phyloP scores from a whole-genome alignment of 2,113 vertebrate species.

The Coracopsis vasa region DNA sequence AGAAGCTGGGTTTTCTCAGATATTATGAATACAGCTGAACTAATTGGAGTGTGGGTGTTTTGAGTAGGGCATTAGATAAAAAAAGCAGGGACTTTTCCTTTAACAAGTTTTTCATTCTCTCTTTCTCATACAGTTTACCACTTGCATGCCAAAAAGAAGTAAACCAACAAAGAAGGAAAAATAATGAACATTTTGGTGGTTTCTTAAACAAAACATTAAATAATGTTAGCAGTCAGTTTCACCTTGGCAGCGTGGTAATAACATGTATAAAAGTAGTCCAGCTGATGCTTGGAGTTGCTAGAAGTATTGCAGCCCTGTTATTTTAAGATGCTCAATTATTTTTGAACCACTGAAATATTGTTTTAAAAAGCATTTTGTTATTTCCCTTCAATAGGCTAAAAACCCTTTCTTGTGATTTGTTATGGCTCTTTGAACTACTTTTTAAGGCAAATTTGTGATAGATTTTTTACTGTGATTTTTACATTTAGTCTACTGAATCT shows the following conservation, averaged over 20 bases:
- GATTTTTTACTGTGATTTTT: slow-evolving; percentile 30
- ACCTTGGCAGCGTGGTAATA: background rate
- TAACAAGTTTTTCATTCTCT: background rate
- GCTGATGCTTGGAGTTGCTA: background rate
- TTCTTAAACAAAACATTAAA: background rate
- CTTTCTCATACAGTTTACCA: background rate
- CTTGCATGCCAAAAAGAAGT: background rate
- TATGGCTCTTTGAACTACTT: slow-evolving; percentile 37
- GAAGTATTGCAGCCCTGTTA: background rate
- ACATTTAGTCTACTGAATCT: slow-evolving; percentile 2
- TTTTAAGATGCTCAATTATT: slow-evolving; percentile 52
- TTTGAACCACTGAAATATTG: background rate
- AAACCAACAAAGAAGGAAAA: background rate
- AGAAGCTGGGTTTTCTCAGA: background rate
- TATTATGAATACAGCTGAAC: background rate
- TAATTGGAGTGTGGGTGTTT: background rate
- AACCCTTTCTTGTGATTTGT: slow-evolving; percentile 32
- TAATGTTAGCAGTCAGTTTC: background rate
- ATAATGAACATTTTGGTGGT: background rate
- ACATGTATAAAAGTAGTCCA: background rate
- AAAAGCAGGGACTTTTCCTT: background rate
- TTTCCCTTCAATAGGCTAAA: slow-evolving; percentile 60
- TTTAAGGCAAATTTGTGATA: slow-evolving; percentile 30
- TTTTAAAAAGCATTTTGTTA: slow-evolving; percentile 34
- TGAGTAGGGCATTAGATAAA: background rate